phyloP scores from a whole-genome alignment of 1,140 invertebrate genomes.

The Charaxes varanes region DNA sequence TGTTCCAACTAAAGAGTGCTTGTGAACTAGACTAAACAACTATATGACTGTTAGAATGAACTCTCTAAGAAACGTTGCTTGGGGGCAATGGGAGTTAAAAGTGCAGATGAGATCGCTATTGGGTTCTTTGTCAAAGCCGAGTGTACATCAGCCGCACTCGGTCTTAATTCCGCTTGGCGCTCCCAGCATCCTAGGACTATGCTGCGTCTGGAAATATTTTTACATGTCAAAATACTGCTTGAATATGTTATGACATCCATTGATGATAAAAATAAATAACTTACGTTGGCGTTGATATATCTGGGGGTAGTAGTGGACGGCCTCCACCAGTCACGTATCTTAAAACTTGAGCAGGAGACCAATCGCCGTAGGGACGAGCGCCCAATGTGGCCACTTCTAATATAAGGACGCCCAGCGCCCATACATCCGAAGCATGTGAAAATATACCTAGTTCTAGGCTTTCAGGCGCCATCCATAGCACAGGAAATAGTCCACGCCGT shows the following conservation, averaged over 20 bases:
- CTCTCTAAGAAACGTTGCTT: too few species aligned
- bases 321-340: constrained; percentile 74
- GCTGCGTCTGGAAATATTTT: constrained; percentile 75
- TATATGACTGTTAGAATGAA: too few species aligned
- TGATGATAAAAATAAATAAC: too few species aligned
- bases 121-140: constrained; percentile 10
- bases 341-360: constrained; percentile 84
- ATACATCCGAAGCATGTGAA: constrained; percentile 87
- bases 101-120: constrained; percentile 10
- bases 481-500: constrained; percentile 85
- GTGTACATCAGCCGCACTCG: constrained; percentile 82
- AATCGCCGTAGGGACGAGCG: constrained; percentile 89
- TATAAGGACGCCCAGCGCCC: constrained; percentile 89
- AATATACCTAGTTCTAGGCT: constrained; percentile 84
- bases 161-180: constrained; percentile 79
- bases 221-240: too few species aligned
- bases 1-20: too few species aligned
- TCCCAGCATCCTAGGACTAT: constrained; percentile 86
- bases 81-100: constrained; percentile 14
- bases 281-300: constrained; percentile 85
- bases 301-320: constrained; percentile 83
- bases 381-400: constrained; percentile 91
- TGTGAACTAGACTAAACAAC: too few species aligned
- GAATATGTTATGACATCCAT: too few species aligned
- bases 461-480: constrained; percentile 95